Evolutionary conservation across 2,113 vertebrate species (phyloP), one percentile per base, ranked within the genome.

Genomic region (Empidonax alnorum): DNA sequence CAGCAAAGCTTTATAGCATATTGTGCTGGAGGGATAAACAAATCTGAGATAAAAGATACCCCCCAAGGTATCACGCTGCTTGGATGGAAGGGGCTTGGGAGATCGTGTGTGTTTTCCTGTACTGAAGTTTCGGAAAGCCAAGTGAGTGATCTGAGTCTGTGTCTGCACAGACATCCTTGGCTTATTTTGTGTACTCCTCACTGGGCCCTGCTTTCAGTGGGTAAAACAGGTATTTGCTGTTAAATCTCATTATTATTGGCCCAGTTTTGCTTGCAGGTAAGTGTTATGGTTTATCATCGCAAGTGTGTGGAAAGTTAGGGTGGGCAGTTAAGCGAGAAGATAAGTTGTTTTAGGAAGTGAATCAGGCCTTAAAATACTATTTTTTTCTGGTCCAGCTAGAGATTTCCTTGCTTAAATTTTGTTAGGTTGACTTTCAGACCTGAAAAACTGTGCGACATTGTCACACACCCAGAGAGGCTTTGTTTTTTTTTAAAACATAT

Each of bases 1-100:
- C 23, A 50, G 50, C 44, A 37, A 49, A 56, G 61, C 65, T 94
- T 91, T 75, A 53, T 21, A 71, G 55, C n/a, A 10, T 71, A 9
- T 88, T 92, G 78, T 87, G 81, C 95, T 87, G 53, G 81, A 68
- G 59, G 84, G 90, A 76, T 94, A 97, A 96, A 96, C 73, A 94
- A 82, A 89, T 82, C 84, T 80, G 55, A 49, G 61, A 59, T 58
- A 76, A 86, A 82, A 93, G 75, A 56, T 84, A 90, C 77, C 37
- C 72, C 59, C 27, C 20, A n/a, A 68, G 67, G 55, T 77, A 61
- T 65, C 72, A 68, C 30, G 72, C 10, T 1, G 1, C 35, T 53
- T 75, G 49, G 33, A 42, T 83, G 69, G 75, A 86, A 71, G 35
- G 23, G 61, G 21, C 59, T 77, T 0, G 0, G 66, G 76, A 77